phyloP scores from a whole-genome alignment of 1,140 invertebrate species.

The Drosophila nikananu region DNA sequence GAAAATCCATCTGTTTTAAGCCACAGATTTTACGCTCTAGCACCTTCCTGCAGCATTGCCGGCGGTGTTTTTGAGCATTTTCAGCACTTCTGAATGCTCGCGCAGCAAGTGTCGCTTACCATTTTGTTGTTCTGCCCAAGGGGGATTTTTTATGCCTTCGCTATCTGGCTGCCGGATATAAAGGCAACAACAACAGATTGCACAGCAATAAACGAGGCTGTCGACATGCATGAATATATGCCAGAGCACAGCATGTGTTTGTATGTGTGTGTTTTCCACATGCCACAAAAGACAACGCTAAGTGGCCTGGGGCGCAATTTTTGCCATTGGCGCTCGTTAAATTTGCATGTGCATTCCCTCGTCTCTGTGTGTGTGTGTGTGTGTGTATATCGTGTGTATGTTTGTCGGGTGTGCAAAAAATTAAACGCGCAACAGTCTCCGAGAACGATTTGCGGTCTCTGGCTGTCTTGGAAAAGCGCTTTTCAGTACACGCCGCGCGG shows the following conservation, averaged over 20 bases:
- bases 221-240: conserved; percentile 37
- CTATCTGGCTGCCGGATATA: conserved; percentile 62
- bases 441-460: conserved; percentile 60
- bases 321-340: conserved; percentile 78
- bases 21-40: conserved; percentile 26
- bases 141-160: conserved; percentile 55
- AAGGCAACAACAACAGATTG: conserved; percentile 71
- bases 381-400: conserved; percentile 5
- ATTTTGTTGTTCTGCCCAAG: conserved; percentile 33
- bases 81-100: conserved; percentile 31
- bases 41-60: conserved; percentile 5
- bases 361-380: conserved; percentile 1
- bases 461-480: conserved; percentile 40
- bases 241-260: conserved; percentile 1
- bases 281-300: conserved; percentile 73
- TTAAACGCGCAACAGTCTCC: conserved; percentile 72
- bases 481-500: conserved; percentile 17
- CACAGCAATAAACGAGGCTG: conserved; percentile 48
- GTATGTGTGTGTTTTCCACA: conserved; percentile 18
- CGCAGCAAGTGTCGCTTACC: conserved; percentile 48
- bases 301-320: conserved; percentile 75
- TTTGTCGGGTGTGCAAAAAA: conserved; percentile 43
- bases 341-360: conserved; percentile 69
- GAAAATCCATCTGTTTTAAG: conserved; percentile 18
- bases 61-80: conserved; percentile 17